These are phyloP conservation scores for Nematopogon swammerdamellus DNA, from an alignment of 2,888 invertebrate genomes.

Conservation along the genomic window DNA sequence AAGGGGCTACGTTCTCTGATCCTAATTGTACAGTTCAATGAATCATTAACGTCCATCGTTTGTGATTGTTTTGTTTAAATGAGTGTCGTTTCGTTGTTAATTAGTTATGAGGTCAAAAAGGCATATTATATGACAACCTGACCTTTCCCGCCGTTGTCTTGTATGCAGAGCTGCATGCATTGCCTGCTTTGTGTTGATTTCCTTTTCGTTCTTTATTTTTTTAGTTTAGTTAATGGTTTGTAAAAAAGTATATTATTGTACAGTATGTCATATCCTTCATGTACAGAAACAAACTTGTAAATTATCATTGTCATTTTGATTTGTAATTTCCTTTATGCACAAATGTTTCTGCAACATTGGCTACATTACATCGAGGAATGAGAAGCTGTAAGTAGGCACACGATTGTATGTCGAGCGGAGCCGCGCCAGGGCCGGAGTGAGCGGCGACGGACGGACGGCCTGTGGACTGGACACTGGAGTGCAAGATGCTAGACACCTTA, in stretches of 20 bases:
- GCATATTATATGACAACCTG: constrained; percentile 64
- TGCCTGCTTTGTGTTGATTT: constrained; percentile 70
- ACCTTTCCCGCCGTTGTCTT: constrained; percentile 63
- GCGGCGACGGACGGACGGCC: constrained; percentile 19
- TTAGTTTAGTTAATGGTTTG: constrained; percentile 54
- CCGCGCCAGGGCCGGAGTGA: constrained; percentile 27
- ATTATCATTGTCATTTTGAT: constrained; percentile 57
- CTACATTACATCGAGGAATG: constrained; percentile 68
- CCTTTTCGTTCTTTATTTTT: constrained; percentile 52
- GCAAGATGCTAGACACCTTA: neutral
- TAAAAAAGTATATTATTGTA: constrained; percentile 53
- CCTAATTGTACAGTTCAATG: constrained; percentile 41
- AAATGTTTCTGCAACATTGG: constrained; percentile 62
- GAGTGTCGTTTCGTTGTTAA: constrained; percentile 69
- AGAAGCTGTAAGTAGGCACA: constrained; percentile 68
- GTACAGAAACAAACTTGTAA: constrained; percentile 52
- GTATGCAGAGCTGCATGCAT: constrained; percentile 64
- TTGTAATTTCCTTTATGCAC: constrained; percentile 68
- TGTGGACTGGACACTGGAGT: neutral
- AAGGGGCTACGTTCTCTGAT: constrained; percentile 77
- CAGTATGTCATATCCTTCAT: constrained; percentile 49
- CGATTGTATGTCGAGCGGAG: constrained; percentile 27
- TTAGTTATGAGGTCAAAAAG: constrained; percentile 51
- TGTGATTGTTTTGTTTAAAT: constrained; percentile 56
- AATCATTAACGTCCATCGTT: constrained; percentile 54